These are phyloP conservation scores for Bagarius yarrelli DNA, from an alignment of 2,113 vertebrate species.

Conservation along the genomic window DNA sequence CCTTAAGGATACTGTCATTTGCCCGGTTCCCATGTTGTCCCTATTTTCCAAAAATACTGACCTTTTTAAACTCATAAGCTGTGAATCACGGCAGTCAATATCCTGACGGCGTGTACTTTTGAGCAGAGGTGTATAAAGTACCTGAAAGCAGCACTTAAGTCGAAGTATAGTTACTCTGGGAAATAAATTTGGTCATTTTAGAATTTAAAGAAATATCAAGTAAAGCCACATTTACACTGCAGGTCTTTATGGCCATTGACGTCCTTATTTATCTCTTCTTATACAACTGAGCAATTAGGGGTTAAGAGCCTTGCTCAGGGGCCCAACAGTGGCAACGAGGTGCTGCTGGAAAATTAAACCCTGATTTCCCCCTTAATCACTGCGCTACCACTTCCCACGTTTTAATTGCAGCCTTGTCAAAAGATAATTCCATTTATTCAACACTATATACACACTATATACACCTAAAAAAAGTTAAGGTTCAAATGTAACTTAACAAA, in stretches of 20 bases:
- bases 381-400: too few relatives aligned
- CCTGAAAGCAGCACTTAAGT: too few relatives aligned
- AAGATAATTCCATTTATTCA: neutral
- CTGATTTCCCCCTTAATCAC: too few relatives aligned
- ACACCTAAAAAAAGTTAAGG: neutral
- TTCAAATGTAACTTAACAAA: neutral
- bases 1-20: slow-evolving; percentile 7
- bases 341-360: too few relatives aligned
- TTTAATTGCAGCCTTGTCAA: neutral
- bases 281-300: neutral
- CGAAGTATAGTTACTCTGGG: too few relatives aligned
- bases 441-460: neutral
- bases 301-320: too few relatives aligned
- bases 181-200: too few relatives aligned
- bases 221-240: too few relatives aligned
- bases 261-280: neutral
- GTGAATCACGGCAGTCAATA: neutral
- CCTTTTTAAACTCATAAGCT: neutral
- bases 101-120: neutral
- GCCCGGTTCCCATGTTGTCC: neutral
- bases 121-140: too few relatives aligned
- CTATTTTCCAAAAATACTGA: slow-evolving; percentile 7
- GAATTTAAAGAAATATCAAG: too few relatives aligned
- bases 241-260: neutral
- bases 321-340: too few relatives aligned